Evolutionary conservation across 2,888 invertebrate genomes (phyloP).

Genomic region (Epirrita christyi): DNA sequence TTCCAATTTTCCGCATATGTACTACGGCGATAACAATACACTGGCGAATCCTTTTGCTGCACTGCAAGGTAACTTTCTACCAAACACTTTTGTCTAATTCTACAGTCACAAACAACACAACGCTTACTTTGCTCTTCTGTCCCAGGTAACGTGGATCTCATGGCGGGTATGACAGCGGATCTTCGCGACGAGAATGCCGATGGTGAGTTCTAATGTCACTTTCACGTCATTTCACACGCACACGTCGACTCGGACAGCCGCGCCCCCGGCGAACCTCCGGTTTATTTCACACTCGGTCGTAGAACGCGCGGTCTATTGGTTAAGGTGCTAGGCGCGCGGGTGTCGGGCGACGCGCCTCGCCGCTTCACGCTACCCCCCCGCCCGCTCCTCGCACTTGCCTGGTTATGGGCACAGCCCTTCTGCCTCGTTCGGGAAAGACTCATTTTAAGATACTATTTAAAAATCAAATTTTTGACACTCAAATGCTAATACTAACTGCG

Average conservation of each 20-base stretch:
- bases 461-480: too few relatives aligned
- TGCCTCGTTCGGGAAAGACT: slow-evolving; percentile 12
- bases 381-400: slow-evolving; percentile 35
- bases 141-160: slow-evolving; percentile 79
- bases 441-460: not conserved
- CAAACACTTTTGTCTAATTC: not conserved
- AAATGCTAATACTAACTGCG: slow-evolving; percentile 14
- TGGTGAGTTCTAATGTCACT: slow-evolving; percentile 70
- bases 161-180: slow-evolving; percentile 73
- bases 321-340: slow-evolving; percentile 79
- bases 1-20: slow-evolving; percentile 71
- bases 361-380: slow-evolving; percentile 46
- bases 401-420: slow-evolving; percentile 35
- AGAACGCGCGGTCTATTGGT: slow-evolving; percentile 67
- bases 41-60: slow-evolving; percentile 81
- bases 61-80: slow-evolving; percentile 62
- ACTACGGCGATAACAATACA: slow-evolving; percentile 74
- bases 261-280: slow-evolving; percentile 82
- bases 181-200: slow-evolving; percentile 77
- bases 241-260: slow-evolving; percentile 83
- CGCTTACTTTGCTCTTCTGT: slow-evolving; percentile 16
- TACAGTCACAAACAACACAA: not conserved
- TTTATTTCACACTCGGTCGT: slow-evolving; percentile 30
- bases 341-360: slow-evolving; percentile 68
- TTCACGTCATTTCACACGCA: slow-evolving; percentile 79